Base-by-base conservation (phyloP, 2,888 invertebrate genomes). In the Perizoma affinitatum region DNA sequence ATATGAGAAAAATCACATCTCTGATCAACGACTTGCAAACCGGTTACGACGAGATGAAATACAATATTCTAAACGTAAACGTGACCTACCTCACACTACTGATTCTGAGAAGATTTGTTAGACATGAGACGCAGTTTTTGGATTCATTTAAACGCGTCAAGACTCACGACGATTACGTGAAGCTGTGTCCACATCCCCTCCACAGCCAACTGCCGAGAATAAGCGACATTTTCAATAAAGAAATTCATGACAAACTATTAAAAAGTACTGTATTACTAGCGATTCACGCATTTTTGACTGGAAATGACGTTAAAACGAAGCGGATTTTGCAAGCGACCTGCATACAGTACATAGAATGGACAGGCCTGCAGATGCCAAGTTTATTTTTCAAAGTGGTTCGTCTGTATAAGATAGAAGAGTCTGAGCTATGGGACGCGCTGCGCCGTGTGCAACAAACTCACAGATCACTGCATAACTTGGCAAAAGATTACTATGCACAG, bases 271-370 rank as follows among this genome's bases (percentile, higher is more conserved):
- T 51, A 0, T 6, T 10, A 33, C 45, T 68, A 5, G 66, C 58
- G 36, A 43, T 64, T 5, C 52, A 63, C 6, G 62, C 63, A 7
- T 61, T 61, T 56, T 33, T 64, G 10, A 60, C 36, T 7, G 63
- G n/a, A 6, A 22, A 41, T 11, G 68, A 68, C 10, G 60, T 6
- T 3, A 54, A 6, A 9, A 66, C 66, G 6, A 68, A 66, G 46
- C 60, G 44, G 11, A 51, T 44, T n/a, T 35, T 68, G 10, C 40
- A 46, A 51, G 58, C n/a, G 42, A 65, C 64, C 0, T 64, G 66
- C 45, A 7, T 68, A 1, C 66, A 64, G 33, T 49, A 62, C 35
- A 57, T 64, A 22, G 58, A 68, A 49, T 68, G 68, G 68, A 58
- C 55, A 5, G 66, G 66, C 4, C 43, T 68, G 9, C 66, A 68